phyloP scores from a whole-genome alignment of 1,140 invertebrate genomes.

The Tetramorium simillimum region DNA sequence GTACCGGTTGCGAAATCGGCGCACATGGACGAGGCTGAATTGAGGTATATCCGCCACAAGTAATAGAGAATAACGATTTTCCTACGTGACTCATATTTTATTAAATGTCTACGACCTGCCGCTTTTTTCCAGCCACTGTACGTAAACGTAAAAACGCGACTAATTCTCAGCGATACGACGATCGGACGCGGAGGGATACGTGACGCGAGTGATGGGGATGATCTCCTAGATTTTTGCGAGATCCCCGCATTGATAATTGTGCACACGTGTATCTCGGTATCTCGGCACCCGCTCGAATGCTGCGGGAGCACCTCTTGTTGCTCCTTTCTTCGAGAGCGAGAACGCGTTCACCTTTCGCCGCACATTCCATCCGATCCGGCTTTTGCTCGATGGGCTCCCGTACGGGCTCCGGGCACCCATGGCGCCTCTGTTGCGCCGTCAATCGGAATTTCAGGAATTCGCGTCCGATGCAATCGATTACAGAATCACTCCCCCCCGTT shows the following conservation, averaged over 20 bases:
- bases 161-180: background rate
- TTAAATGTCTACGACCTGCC: background rate
- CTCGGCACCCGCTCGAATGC: slow-evolving; percentile 21
- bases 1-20: background rate
- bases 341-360: slow-evolving; percentile 77
- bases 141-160: background rate
- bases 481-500: slow-evolving; percentile 62
- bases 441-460: slow-evolving; percentile 70
- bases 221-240: background rate
- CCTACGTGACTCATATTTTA: background rate
- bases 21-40: slow-evolving; percentile 69
- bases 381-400: slow-evolving; percentile 56
- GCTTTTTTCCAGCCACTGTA: background rate
- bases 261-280: background rate
- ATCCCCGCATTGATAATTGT: slow-evolving; percentile 6
- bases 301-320: slow-evolving; percentile 50
- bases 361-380: slow-evolving; percentile 66
- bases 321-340: slow-evolving; percentile 63
- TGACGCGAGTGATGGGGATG: background rate
- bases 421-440: slow-evolving; percentile 54
- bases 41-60: slow-evolving; percentile 62
- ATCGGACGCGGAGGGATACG: background rate
- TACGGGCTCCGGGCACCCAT: slow-evolving; percentile 26
- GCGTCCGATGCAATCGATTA: slow-evolving; percentile 70
- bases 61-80: background rate